A percentile compares a stretch with the other conserved stretches of the same genome.
Evolutionary conservation across 2,888 invertebrate species (phyloP).

Genomic region (Hymenopus coronatus): DNA sequence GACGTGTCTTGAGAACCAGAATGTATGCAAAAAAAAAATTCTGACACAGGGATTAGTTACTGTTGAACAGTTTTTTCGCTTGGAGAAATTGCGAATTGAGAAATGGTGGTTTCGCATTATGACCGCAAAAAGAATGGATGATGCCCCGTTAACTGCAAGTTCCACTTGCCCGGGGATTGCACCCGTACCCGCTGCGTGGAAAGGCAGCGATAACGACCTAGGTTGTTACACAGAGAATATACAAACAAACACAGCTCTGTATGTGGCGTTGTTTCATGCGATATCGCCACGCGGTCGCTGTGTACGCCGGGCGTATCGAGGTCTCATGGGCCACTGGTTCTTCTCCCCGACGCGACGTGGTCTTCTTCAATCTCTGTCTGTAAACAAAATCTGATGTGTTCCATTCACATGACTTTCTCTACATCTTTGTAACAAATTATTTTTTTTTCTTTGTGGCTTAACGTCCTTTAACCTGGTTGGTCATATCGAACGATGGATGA

Average conservation of each 20-base stretch:
- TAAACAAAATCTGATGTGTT: too few relatives aligned
- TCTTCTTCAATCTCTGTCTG: too few relatives aligned
- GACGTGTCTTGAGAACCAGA: not conserved
- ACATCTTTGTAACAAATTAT: too few relatives aligned
- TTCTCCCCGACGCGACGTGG: not conserved
- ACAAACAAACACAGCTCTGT: not conserved
- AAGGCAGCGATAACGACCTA: not conserved
- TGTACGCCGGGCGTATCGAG: not conserved
- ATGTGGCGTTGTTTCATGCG: not conserved
- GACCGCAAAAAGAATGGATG: not conserved
- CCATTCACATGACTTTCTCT: too few relatives aligned
- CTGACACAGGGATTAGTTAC: not conserved
- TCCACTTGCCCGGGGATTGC: not conserved
- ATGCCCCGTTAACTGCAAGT: not conserved
- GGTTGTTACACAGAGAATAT: not conserved
- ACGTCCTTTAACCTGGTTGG: too few relatives aligned
- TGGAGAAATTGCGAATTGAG: not conserved
- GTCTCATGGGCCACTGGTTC: not conserved
- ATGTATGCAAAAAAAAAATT: not conserved
- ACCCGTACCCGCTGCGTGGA: not conserved
- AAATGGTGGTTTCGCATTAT: not conserved
- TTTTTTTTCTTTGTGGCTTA: too few relatives aligned
- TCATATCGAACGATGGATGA: too few relatives aligned
- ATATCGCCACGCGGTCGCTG: not conserved
- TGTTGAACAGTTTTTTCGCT: not conserved